These are phyloP conservation scores for Azorinus chamasolen DNA, from an alignment of 2,888 invertebrate genomes.

Conservation along the genomic window DNA sequence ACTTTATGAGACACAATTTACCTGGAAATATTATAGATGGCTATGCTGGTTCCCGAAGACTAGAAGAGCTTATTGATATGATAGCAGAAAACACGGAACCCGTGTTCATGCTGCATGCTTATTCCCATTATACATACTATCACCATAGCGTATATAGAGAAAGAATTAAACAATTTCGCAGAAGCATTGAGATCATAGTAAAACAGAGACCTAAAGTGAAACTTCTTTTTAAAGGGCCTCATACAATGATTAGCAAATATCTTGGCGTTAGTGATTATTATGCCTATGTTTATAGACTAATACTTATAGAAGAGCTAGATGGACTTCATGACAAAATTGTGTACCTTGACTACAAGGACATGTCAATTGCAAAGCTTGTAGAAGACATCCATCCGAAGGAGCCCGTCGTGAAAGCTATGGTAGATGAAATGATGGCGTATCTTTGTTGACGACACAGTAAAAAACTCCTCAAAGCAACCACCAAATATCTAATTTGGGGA, in stretches of 20 bases:
- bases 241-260: background rate
- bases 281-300: background rate
- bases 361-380: background rate
- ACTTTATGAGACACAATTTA: background rate
- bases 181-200: background rate
- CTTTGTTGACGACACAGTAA: too few relatives aligned
- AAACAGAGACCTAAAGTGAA: background rate
- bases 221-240: constrained; percentile 3
- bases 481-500: too few relatives aligned
- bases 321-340: background rate
- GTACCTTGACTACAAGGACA: constrained; percentile 11
- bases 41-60: background rate
- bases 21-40: background rate
- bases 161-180: background rate
- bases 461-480: too few relatives aligned
- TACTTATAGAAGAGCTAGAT: background rate
- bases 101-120: background rate
- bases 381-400: background rate
- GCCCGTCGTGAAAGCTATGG: background rate
- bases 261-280: background rate
- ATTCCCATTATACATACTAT: background rate
- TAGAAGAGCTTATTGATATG: background rate
- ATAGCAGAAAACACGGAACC: background rate
- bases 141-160: background rate
- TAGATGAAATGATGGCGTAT: constrained; percentile 5